Conservation (phyloP, 2,113 vertebrate species). For the Oreochromis niloticus region DNA sequence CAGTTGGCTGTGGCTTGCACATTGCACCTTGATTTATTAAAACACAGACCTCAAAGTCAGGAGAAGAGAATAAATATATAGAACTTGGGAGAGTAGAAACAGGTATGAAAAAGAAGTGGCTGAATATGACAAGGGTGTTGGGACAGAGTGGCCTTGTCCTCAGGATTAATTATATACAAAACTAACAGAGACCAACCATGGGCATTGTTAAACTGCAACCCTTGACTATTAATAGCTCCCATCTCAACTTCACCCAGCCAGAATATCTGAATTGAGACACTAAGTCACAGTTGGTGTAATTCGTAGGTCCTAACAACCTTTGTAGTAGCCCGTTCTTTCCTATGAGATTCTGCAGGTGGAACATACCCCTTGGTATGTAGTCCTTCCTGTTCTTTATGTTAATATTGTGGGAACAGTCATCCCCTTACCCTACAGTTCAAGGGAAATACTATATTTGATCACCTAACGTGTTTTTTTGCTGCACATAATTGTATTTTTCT, state of each 20-base stretch:
- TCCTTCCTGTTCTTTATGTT: slow-evolving; percentile 42
- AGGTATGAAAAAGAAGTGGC: background rate
- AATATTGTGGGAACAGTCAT: slow-evolving; percentile 44
- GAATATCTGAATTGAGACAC: slow-evolving; percentile 11
- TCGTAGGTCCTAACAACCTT: slow-evolving; percentile 38
- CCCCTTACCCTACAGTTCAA: slow-evolving; percentile 68
- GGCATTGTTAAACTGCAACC: slow-evolving; percentile 14
- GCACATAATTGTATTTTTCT: slow-evolving; percentile 61
- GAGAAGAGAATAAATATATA: slow-evolving; percentile 22
- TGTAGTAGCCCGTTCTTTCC: slow-evolving; percentile 19
- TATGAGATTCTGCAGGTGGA: slow-evolving; percentile 23
- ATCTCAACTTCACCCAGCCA: slow-evolving; percentile 10
- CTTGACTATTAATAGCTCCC: slow-evolving; percentile 39
- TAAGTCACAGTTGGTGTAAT: slow-evolving; percentile 49
- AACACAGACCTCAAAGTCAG: slow-evolving; percentile 51
- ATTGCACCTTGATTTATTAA: slow-evolving; percentile 42
- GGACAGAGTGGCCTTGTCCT: slow-evolving; percentile 21
- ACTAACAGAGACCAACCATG: slow-evolving; percentile 42
- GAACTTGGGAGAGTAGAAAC: slow-evolving; percentile 14
- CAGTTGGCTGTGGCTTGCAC: slow-evolving; percentile 1
- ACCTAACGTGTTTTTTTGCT: background rate
- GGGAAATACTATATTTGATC: slow-evolving; percentile 77
- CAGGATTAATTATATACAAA: slow-evolving; percentile 47
- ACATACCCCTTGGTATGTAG: slow-evolving; percentile 29
- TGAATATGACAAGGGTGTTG: slow-evolving; percentile 17